Base-by-base conservation (phyloP, 2,888 invertebrate species). In the Punctoribates punctum region DNA sequence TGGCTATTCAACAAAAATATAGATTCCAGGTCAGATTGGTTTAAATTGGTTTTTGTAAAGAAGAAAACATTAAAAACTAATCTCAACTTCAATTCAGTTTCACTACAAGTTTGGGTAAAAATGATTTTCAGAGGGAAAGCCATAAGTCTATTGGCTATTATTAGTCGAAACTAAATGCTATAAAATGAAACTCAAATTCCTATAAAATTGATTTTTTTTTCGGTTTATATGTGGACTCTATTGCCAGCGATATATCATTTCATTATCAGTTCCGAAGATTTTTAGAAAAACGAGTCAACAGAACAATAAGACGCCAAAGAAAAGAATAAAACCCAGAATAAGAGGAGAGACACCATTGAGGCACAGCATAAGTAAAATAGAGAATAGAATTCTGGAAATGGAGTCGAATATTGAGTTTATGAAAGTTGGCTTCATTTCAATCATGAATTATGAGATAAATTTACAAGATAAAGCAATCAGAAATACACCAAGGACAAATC, bases 121-220 rank as follows among this genome's bases (percentile, higher is more conserved):
- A 42, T 13, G 4, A 11, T 13, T 42, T 42, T 42, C n/a, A 34
- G 8, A 34, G 3, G 4, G 42, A 42, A 42, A 42, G 6, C 42
- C 11, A 42, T 42, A 9, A 42, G 1, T 42, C 13, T 42, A 42
- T 42, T 42, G 54, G 25, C n/a, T 54, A 54, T n/a, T 54, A 54
- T 54, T 54, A 25, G 42, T 42, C 13, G 20, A 62, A 62, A 62
- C 20, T 51, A 51, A 51, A 62, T 17, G 15, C 15, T 27, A 62
- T 62, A 62, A 62, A 62, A 62, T 62, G 27, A 25, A 62, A 62
- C 62, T 62, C 27, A 27, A 62, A 62, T 62, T 62, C 27, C 17
- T 27, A 51, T 51, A 9, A 51, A 51, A 51, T 51, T 20, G 51
- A 51, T 20, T 51, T 62, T 62, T 11, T 42, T 42, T 42, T n/a